These are phyloP conservation scores for Pseudomugil gertrudae DNA, from an alignment of 2,797 vertebrate species.

Conservation along the genomic window DNA sequence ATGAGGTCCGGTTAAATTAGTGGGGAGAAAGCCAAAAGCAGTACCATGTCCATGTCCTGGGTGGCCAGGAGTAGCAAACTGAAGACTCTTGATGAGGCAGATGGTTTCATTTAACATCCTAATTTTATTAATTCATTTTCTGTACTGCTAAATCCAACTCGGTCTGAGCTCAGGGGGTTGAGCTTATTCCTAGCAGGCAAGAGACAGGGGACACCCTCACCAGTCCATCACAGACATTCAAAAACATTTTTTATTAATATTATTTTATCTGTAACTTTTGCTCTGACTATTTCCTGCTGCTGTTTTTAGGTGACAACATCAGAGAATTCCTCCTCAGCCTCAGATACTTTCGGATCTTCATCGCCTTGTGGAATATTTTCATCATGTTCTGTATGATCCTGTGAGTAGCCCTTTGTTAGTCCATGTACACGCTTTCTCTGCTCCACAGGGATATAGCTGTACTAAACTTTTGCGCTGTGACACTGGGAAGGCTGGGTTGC, in stretches of 20 bases:
- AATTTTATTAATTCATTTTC: neutral
- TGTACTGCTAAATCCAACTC: too few relatives aligned
- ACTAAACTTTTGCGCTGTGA: too few relatives aligned
- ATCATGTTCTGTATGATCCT: slow-evolving; percentile 99
- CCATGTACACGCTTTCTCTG: neutral
- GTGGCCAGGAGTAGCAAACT: too few relatives aligned
- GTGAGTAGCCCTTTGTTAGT: slow-evolving; percentile 82
- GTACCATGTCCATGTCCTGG: too few relatives aligned
- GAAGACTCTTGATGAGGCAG: neutral
- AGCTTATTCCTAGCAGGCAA: too few relatives aligned
- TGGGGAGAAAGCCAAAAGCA: neutral
- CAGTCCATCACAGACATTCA: too few relatives aligned
- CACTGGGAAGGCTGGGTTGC: too few relatives aligned
- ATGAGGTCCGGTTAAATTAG: neutral
- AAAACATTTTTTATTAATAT: neutral
- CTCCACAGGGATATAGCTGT: neutral
- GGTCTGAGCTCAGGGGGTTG: too few relatives aligned
- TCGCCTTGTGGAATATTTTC: slow-evolving; percentile 97
- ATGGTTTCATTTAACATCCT: neutral
- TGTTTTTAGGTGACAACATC: slow-evolving; percentile 91
- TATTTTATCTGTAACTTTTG: neutral
- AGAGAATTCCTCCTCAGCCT: slow-evolving; percentile 96
- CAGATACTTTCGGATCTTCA: slow-evolving; percentile 96
- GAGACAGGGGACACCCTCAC: too few relatives aligned
- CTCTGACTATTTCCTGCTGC: neutral